Evolutionary conservation across 2,113 vertebrate genomes (phyloP), one percentile per base, ranked within the genome.

Genomic region (Muscicapa adusta): DNA sequence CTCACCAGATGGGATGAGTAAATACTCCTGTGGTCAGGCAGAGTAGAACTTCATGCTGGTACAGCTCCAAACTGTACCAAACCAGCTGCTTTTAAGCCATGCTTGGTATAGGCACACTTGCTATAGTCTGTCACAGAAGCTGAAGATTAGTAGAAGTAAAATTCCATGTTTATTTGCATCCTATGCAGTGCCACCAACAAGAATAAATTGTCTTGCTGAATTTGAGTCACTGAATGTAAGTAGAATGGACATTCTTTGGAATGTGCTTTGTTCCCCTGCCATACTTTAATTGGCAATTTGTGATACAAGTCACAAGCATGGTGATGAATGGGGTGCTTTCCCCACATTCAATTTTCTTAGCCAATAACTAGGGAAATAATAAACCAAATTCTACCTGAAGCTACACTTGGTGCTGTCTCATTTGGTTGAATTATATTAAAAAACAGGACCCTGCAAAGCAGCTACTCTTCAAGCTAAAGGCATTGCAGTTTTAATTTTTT

Each of bases 311-410:
- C 77, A 79, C 33, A 86, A 75, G 62, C 51, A 61, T 76, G 60
- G 80, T 58, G 33, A 91, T 16, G 14, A 57, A 87, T 65, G 45
- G 11, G 40, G 57, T 73, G 72, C 38, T 50, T 94, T 65, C 62
- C 48, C 18, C 23, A 42, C 29, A 62, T 58, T 88, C 77, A 50
- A 70, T 94, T 92, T 89, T 88, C 73, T 88, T 79, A 62, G 50
- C 29, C 58, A 79, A 58, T 62, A 94, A 82, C 70, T 58, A 43
- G 42, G 70, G 70, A 95, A 94, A 76, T 82, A 93, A 91, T 65
- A 94, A 79, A 65, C 23, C 26, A 95, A 89, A 82, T 89, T 92
- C 73, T 57, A 26, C 73, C 57, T 85, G 43, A 81, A 82, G 58
- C 67, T 73, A 73, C 24, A 47, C 17, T 75, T 72, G 62, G 11